Evolutionary conservation across 2,797 vertebrate species (phyloP), one percentile per base, ranked within the genome.

Genomic region (Simalia tracyae): DNA sequence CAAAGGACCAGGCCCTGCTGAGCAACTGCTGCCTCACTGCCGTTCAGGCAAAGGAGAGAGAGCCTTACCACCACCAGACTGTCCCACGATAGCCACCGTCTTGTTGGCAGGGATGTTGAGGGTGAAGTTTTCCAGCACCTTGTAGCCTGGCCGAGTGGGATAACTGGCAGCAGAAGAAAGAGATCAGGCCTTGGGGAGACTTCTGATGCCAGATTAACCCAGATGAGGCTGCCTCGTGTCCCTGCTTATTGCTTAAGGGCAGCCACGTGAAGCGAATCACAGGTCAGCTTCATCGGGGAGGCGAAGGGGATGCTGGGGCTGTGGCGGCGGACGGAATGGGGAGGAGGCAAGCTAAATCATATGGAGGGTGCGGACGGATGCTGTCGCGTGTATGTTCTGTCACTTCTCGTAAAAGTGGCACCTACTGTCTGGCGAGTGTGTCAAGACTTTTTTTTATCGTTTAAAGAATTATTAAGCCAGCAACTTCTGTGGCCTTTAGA

Each of bases 61-160:
- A 1, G 17, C 2, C 94, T 97, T 97, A 99, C 99, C 99, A 98
- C 98, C 99, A 59, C 99, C 99, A 0, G 99, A 99, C 90, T 99
- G 98, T 87, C 99, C 99, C 91, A 99, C 99, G 0, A 99, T 98
- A 86, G 99, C 99, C 24, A 99, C 98, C 0, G 98, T 99, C 97
- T 98, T 98, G 96, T 97, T 95, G 0, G 98, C 98, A 1, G 98
- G 98, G 64, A 99, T 96, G 0, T 97, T 98, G 92, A 99, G 97
- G 96, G 87, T 98, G 95, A 99, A 98, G 94, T 97, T 98, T 56
- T 95, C 94, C 89, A 99, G 97, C 86, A 99, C 97, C 4, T 96
- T 96, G 89, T 98, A 98, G 85, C 98, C 97, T 0, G 98, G 99
- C 95, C 99, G 98, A 14, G 98, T 98, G 89, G 99, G 99, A 90